phyloP scores from a whole-genome alignment of 2,113 vertebrate genomes.

The Trichechus manatus region DNA sequence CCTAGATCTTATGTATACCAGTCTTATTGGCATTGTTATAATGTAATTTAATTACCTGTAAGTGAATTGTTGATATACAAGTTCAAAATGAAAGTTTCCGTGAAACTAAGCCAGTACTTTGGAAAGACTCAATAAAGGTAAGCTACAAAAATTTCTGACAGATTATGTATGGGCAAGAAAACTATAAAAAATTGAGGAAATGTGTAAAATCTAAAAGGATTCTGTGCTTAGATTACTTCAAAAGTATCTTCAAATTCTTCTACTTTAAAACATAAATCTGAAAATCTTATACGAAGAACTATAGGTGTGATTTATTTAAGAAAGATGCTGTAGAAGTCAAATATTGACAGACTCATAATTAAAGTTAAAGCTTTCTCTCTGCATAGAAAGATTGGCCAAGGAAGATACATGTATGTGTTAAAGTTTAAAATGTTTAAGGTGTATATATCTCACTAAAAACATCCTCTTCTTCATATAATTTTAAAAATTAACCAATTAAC shows the following conservation, averaged over 20 bases:
- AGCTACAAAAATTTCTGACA: constrained; percentile 7
- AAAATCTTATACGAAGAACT: neutral
- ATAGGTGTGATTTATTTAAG: neutral
- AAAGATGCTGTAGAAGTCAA: neutral
- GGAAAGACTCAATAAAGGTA: neutral
- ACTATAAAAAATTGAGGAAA: neutral
- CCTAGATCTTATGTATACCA: neutral
- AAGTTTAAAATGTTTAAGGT: neutral
- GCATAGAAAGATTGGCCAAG: neutral
- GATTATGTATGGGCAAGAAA: neutral
- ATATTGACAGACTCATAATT: neutral
- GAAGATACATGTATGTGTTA: neutral
- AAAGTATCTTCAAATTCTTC: neutral
- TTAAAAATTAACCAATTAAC: neutral
- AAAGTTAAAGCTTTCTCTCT: neutral
- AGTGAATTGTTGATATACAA: neutral
- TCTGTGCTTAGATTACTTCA: neutral
- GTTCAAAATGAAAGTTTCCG: constrained; percentile 5
- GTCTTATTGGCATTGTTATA: neutral
- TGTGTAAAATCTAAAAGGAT: neutral
- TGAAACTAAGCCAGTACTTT: constrained; percentile 6
- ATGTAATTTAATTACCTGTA: neutral
- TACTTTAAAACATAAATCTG: neutral
- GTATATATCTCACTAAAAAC: neutral
- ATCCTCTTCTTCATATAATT: neutral